These are phyloP conservation scores for Enoplolaimus lenunculus DNA, from an alignment of 2,888 invertebrate species.

Conservation along the genomic window DNA sequence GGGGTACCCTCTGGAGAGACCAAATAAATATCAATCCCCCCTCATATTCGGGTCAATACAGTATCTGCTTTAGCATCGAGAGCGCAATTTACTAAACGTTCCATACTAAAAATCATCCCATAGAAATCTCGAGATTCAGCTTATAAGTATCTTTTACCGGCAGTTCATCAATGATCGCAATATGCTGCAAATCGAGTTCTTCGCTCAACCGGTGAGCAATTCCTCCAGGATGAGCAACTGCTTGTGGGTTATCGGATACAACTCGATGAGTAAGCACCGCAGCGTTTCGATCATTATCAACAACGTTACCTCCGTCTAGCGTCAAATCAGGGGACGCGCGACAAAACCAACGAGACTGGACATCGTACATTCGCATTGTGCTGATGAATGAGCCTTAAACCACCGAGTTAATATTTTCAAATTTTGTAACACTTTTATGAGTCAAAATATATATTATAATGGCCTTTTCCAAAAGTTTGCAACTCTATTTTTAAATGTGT, in stretches of 20 bases:
- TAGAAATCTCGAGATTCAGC: no score
- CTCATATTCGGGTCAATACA: no score
- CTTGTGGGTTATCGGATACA: not conserved
- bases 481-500: no score
- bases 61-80: no score
- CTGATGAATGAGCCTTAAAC: not conserved
- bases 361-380: not conserved
- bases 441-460: no score
- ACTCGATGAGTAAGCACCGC: conserved; percentile 6
- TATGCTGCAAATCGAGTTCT: not conserved
- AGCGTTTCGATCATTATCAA: conserved; percentile 10
- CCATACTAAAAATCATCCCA: no score
- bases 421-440: no score
- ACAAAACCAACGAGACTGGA: not conserved
- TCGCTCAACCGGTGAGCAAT: not conserved
- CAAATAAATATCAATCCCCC: no score
- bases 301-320: conserved; percentile 14
- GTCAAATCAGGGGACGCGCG: not conserved
- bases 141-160: not conserved
- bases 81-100: no score
- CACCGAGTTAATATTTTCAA: no score
- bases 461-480: no score
- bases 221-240: not conserved
- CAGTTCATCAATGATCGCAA: not conserved
- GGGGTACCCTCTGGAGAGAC: no score